Evolutionary conservation across 2,888 invertebrate species (phyloP), one percentile per base, ranked within the genome.

Genomic region (Pomacea canaliculata): DNA sequence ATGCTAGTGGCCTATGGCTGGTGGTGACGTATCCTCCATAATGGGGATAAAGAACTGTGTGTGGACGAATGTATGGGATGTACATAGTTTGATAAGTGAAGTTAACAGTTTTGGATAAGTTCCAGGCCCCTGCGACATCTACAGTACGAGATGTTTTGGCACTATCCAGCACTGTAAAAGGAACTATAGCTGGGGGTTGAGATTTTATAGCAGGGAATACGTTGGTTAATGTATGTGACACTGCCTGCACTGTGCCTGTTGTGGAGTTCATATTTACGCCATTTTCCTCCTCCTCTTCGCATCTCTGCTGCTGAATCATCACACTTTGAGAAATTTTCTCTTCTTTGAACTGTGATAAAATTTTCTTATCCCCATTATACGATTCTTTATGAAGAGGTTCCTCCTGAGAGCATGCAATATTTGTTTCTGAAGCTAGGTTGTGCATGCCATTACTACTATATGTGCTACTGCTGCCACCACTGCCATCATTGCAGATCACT

Each of bases 291-390:
- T 77, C 80, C 60, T 85, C 85, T 72, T 85, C 85, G 78, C 84
- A 86, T 12, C 82, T 71, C 75, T 85, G 86, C 66, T 85, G 87
- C 77, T 86, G 85, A 37, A 87, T 72, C 83, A 87, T 82, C 27
- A 84, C 76, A 77, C 83, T 71, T 37, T 76, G 74, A 9, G 66
- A 23, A 12, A 46, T 13, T 37, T 76, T 78, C 63, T 66, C 56
- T 12, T 46, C 51, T 19, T n/a, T 67, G 37, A 37, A 46, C 51
- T n/a, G 69, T 46, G 13, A 16, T 9, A 16, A 10, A 27, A 46
- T 37, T 10, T 69, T 51, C 13, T 27, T 37, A 23, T 65, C 37
- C 8, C 23, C 10, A 8, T 70, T 60, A 23, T 63, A 3, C 12
- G 27, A 27, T 19, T 23, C 16, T 16, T 19, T 12, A 10, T 23